A percentile compares a stretch with the other conserved stretches of the same genome.
Conservation (phyloP, 2,888 invertebrate species). For the Agriopis leucophaearia region DNA sequence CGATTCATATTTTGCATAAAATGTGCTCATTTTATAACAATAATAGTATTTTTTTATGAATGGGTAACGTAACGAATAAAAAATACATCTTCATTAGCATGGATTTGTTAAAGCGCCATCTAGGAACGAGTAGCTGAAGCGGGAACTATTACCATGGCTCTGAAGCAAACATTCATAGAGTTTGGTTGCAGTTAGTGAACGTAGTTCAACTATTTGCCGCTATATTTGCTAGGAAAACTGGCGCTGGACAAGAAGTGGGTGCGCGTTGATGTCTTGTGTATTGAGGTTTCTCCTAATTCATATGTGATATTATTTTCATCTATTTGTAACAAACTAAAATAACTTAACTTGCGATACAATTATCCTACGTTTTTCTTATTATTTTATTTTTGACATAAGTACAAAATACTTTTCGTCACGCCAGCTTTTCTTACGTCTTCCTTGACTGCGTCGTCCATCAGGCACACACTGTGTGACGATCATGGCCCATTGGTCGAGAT, state of each 20-base stretch:
- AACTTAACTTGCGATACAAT: too few relatives aligned
- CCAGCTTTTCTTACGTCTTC: too few relatives aligned
- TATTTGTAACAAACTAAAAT: not conserved
- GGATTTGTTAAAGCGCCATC: conserved; percentile 55
- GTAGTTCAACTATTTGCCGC: conserved; percentile 40
- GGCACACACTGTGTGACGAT: too few relatives aligned
- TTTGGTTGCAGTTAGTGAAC: not conserved
- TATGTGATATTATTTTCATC: not conserved
- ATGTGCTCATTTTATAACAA: conserved; percentile 6
- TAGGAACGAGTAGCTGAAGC: conserved; percentile 51
- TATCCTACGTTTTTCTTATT: too few relatives aligned
- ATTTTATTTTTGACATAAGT: too few relatives aligned
- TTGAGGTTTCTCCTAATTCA: not conserved
- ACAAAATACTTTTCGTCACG: too few relatives aligned
- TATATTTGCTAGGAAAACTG: conserved; percentile 56
- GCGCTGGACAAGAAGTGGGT: conserved; percentile 33
- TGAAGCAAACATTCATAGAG: conserved; percentile 4
- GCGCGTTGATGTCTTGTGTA: conserved; percentile 73
- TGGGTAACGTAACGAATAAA: not conserved
- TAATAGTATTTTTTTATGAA: conserved; percentile 7
- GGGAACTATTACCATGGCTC: too few relatives aligned
- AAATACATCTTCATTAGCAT: not conserved
- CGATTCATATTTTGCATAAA: conserved; percentile 12
- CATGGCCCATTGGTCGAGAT: too few relatives aligned
- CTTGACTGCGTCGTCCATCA: too few relatives aligned